Evolutionary conservation across 2,888 invertebrate species (phyloP).

Genomic region (Drosophila hamatofila): DNA sequence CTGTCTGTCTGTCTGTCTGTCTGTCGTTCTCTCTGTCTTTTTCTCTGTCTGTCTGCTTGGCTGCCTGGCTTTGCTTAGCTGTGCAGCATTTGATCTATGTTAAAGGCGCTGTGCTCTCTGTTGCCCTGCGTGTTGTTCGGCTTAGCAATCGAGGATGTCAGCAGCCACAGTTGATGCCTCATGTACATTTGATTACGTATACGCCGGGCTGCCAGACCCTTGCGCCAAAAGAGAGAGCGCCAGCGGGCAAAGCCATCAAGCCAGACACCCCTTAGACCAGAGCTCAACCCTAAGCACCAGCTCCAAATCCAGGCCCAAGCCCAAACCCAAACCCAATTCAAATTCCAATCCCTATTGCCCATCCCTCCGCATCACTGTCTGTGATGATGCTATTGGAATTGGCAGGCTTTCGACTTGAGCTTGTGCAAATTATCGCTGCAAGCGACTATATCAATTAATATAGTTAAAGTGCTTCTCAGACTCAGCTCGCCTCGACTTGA

Average conservation of each 20-base stretch:
- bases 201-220: conserved; percentile 61
- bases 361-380: conserved; percentile 8
- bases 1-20: conserved; percentile 19
- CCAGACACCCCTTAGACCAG: conserved; percentile 33
- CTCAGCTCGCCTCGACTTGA: not conserved
- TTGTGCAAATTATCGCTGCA: conserved; percentile 76
- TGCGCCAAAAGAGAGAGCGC: conserved; percentile 62
- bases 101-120: conserved; percentile 35
- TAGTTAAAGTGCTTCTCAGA: conserved; percentile 70
- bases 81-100: conserved; percentile 61
- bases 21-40: conserved; percentile 9
- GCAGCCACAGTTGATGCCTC: conserved; percentile 59
- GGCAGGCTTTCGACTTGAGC: conserved; percentile 68
- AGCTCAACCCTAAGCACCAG: conserved; percentile 16
- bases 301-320: not conserved
- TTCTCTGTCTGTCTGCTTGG: conserved; percentile 9
- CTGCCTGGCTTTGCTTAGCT: not conserved
- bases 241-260: conserved; percentile 71
- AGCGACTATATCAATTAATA: conserved; percentile 80
- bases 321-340: not conserved
- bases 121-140: conserved; percentile 42
- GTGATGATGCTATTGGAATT: conserved; percentile 64
- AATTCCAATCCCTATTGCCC: not conserved
- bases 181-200: conserved; percentile 79
- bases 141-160: conserved; percentile 55